Evolutionary conservation across 2,888 invertebrate species (phyloP), one percentile per base, ranked within the genome.

Genomic region (Caenorhabditis macrosperma): DNA sequence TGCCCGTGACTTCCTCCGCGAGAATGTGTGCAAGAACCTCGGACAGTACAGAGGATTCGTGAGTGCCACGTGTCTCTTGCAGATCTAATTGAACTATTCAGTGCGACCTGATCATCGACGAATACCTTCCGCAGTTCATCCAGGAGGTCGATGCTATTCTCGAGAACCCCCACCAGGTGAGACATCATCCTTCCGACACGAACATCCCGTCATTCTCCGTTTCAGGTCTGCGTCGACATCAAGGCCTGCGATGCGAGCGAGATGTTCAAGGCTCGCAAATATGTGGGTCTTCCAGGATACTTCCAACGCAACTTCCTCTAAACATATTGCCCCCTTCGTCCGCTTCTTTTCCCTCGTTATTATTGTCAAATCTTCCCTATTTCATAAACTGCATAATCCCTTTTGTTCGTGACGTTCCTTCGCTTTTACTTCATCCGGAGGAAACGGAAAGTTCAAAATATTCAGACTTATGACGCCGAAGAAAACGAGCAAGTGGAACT

Each of bases 121-220:
- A 88, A 61, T 87, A 87, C 81, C 79, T 90, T 30, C 90, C 90
- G 63, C 85, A 88, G 76, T 77, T 90, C 75, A 88, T 88, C 86
- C 81, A 88, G 59, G 85, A 89, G 57, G 67, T 88, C 60, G 85
- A 88, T 38, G 84, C 85, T 64, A 76, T 88, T 24, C 85, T 90
- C 33, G 24, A 77, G 50, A 80, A 88, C 82, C 75, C 83, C 66
- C 85, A 87, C 75, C 72, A 79, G 69, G 84, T 85, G 22, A 57
- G 68, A 48, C 15, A 7, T n/a, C 22, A 38, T 38, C 0, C 15
- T 20, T 5, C 22, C 30, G n/a, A 60, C 15, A 2, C 24, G 10
- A 28, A 35, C 7, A 12, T 24, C 52, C 20, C 35, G 0, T 22
- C 1, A 15, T 15, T 24, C 22, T 52, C 26, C 10, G 10, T 63